Conservation (phyloP, 1,140 invertebrate species). For the Adelges cooleyi region DNA sequence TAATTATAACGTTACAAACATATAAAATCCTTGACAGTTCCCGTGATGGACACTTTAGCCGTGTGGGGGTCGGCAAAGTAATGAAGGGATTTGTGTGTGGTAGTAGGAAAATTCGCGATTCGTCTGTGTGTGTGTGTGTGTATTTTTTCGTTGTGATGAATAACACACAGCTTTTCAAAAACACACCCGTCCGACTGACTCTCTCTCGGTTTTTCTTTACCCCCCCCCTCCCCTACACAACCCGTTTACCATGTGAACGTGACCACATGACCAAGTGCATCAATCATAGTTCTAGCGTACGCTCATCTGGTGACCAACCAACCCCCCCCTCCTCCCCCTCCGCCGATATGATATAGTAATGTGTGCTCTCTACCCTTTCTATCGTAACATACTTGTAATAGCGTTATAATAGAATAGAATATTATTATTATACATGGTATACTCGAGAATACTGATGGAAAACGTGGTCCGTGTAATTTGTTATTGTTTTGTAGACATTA, state of each 20-base stretch:
- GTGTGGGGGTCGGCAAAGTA: neutral
- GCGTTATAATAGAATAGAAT: neutral
- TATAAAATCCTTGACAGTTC: conserved; percentile 1
- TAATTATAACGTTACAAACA: conserved; percentile 12
- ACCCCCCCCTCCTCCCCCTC: neutral
- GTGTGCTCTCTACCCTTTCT: too few species aligned
- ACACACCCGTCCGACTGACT: neutral
- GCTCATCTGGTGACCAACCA: neutral
- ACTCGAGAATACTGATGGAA: conserved; percentile 8
- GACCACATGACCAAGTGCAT: conserved; percentile 22
- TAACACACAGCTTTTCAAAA: conserved; percentile 7
- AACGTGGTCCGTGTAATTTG: neutral
- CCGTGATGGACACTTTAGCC: conserved; percentile 15
- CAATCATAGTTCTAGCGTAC: conserved; percentile 17
- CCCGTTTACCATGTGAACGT: neutral
- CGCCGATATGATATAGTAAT: neutral
- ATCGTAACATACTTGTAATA: neutral
- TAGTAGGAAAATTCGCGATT: neutral
- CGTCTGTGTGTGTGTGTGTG: neutral
- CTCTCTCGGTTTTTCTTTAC: neutral
- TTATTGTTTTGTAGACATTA: too few species aligned
- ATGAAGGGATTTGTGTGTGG: neutral
- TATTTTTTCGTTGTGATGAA: conserved; percentile 13
- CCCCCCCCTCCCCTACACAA: neutral
- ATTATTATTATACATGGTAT: too few species aligned